Conservation (phyloP, 2,888 invertebrate species). For the Desoria tigrina region DNA sequence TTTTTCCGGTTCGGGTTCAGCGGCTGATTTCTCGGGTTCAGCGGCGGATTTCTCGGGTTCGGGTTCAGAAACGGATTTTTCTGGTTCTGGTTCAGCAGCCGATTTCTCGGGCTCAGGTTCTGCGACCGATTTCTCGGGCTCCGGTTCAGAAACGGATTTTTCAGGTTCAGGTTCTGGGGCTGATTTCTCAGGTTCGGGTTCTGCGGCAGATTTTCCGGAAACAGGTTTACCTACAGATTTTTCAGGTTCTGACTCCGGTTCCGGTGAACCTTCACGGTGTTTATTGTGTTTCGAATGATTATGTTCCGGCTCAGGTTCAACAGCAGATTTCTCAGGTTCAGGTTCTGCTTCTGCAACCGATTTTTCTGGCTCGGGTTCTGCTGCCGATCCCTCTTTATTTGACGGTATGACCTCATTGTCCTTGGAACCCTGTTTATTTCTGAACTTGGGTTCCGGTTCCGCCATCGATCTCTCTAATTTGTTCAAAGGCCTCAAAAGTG, state of each 20-base stretch:
- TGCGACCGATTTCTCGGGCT: background rate
- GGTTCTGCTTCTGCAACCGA: conserved; percentile 45
- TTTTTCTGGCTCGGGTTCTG: conserved; percentile 54
- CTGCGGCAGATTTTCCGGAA: conserved; percentile 40
- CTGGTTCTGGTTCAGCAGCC: conserved; percentile 56
- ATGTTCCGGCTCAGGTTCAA: conserved; percentile 57
- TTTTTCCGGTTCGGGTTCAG: conserved; percentile 37
- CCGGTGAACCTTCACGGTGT: too few species aligned
- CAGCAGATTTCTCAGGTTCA: conserved; percentile 58
- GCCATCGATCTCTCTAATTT: background rate
- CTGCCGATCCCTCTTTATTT: conserved; percentile 58
- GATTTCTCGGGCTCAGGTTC: conserved; percentile 11
- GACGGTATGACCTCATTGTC: conserved; percentile 54
- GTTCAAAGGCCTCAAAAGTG: conserved; percentile 29
- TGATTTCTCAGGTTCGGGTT: conserved; percentile 56
- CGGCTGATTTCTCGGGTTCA: conserved; percentile 50
- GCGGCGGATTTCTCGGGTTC: conserved; percentile 40
- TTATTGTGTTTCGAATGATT: conserved; percentile 12
- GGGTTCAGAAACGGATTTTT: background rate
- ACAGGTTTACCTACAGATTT: conserved; percentile 55
- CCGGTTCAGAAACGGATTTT: conserved; percentile 2
- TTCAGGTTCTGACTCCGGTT: conserved; percentile 30
- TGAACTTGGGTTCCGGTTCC: conserved; percentile 22
- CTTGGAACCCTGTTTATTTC: conserved; percentile 18
- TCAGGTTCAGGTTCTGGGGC: conserved; percentile 56